These are phyloP conservation scores for Planiliza haematocheilus DNA, from an alignment of 2,113 vertebrate genomes.

Conservation along the genomic window DNA sequence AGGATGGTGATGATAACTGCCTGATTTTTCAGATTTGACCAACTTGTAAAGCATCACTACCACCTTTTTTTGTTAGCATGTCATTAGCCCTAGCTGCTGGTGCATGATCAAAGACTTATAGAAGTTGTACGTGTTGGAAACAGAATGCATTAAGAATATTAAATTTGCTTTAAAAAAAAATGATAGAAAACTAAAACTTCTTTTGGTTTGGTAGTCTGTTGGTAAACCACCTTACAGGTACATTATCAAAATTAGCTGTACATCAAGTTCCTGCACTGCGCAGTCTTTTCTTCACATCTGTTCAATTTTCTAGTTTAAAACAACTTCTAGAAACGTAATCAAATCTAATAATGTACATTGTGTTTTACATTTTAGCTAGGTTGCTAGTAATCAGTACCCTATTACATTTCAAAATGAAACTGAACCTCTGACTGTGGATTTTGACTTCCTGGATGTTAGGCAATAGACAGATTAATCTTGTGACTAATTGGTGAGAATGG, in stretches of 20 bases:
- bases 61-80: too few relatives aligned
- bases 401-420: neutral
- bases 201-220: too few relatives aligned
- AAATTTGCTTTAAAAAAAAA: neutral
- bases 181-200: too few relatives aligned
- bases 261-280: too few relatives aligned
- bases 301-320: too few relatives aligned
- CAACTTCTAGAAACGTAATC: too few relatives aligned
- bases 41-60: neutral
- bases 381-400: too few relatives aligned
- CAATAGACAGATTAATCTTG: constrained; percentile 41
- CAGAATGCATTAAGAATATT: neutral
- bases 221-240: too few relatives aligned
- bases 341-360: too few relatives aligned
- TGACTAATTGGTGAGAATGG: constrained; percentile 43
- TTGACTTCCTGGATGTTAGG: constrained; percentile 19
- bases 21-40: neutral
- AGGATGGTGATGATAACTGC: neutral
- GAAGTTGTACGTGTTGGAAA: neutral
- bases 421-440: neutral
- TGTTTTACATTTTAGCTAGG: too few relatives aligned
- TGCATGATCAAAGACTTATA: neutral
- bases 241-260: too few relatives aligned
- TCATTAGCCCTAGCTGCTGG: neutral
- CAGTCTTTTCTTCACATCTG: too few relatives aligned